Base-by-base conservation (phyloP, 2,113 vertebrate species). In the Procavia capensis region DNA sequence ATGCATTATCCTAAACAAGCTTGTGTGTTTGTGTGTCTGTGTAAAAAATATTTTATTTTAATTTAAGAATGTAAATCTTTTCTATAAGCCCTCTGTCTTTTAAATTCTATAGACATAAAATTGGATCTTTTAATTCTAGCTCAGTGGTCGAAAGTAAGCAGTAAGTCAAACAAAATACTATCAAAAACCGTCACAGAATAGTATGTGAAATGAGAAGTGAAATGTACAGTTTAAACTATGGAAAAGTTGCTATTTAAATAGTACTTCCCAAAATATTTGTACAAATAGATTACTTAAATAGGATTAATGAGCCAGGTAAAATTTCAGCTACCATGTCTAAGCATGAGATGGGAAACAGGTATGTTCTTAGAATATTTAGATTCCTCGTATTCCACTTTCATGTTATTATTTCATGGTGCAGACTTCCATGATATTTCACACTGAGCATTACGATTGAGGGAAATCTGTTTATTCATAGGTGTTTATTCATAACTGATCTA, bases 151-250 rank as follows among this genome's bases (percentile, higher is more conserved):
- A 93, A 90, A 85, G 20, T 72, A 63, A 45, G 31, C 82, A 11
- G 45, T 93, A 72, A 86, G 93, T 91, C 31, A 86, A 96, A 59
- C 39, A 92, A 91, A 90, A 89, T 85, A n/a, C 0, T 43, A 22
- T 88, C 27, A 95, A 89, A 86, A 95, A 81, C 31, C 79, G 24
- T 41, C 66, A 5, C 8, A 50, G 29, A 95, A 11, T 70, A 27
- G 6, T 27, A 45, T 59, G 47, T 14, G 61, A 84, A 29, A 20
- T 43, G 20, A 4, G 36, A 1, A 85, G 39, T 6, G 25, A 61
- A 80, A 29, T 64, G 17, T 22, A 81, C 59, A 85, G 45, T 80
- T 86, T 41, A 90, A 25, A 43, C 19, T 54, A 5, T 61, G 6
- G 90, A 5, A 41, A 59, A 83, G 10, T 87, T 90, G 39, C 24